Evolutionary conservation across 2,888 invertebrate species (phyloP).

Genomic region (Caenorhabditis sp.): DNA sequence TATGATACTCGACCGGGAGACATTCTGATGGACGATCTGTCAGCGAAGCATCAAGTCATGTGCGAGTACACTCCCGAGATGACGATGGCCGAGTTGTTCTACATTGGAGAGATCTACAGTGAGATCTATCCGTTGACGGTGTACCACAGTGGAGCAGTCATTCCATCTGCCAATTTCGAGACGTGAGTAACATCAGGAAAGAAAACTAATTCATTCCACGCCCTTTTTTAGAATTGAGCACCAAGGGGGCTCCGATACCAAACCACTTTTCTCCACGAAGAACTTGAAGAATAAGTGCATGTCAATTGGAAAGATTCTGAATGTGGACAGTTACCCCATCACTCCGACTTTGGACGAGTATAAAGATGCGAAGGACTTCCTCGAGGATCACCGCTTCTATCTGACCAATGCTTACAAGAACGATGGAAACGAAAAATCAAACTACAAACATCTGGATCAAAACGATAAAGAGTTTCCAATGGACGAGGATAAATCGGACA

Average conservation of each 20-base stretch:
- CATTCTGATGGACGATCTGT: neutral
- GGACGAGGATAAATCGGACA: too few species aligned
- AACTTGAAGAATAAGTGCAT: neutral
- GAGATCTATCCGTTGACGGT: neutral
- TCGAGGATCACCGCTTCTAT: constrained; percentile 6
- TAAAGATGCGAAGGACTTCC: neutral
- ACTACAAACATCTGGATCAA: too few species aligned
- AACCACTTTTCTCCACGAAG: neutral
- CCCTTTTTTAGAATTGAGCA: too few species aligned
- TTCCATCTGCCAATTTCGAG: neutral
- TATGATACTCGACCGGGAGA: neutral
- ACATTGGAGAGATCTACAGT: neutral
- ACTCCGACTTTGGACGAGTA: neutral
- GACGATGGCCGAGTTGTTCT: neutral
- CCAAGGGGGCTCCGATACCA: too few species aligned
- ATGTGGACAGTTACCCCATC: constrained; percentile 7
- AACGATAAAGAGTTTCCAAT: too few species aligned
- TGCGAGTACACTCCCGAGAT: neutral
- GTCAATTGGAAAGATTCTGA: constrained; percentile 14
- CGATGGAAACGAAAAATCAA: neutral
- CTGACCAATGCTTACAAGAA: constrained; percentile 27
- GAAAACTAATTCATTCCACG: too few species aligned
- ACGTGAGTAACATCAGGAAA: too few species aligned
- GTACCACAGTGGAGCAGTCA: neutral
- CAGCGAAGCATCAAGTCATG: neutral